Evolutionary conservation across 2,113 vertebrate species (phyloP).

Genomic region (Erinaceus europaeus): DNA sequence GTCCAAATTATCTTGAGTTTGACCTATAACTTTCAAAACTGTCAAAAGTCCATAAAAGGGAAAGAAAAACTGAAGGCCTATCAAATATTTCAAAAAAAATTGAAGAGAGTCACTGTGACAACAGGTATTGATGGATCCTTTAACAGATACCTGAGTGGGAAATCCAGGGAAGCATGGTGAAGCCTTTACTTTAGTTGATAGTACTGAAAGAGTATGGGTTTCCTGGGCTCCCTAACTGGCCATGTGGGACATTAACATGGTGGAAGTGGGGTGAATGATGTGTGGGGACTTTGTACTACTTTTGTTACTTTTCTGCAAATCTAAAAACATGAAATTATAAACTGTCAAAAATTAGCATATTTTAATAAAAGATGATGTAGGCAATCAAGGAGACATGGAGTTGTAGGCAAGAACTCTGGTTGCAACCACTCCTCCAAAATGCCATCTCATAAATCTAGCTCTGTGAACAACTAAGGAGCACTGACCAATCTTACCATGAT

Average conservation of each 20-base stretch:
- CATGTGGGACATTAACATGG: background rate
- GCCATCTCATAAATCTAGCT: background rate
- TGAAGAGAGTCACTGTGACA: background rate
- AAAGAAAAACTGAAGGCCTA: background rate
- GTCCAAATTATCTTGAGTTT: background rate
- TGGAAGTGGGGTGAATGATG: background rate
- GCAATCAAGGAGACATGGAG: background rate
- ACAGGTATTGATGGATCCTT: background rate
- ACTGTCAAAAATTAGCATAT: background rate
- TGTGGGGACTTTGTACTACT: too few species aligned
- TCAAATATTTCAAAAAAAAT: background rate
- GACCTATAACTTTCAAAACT: background rate
- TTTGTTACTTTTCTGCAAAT: background rate
- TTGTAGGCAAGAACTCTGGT: background rate
- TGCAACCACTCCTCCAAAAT: background rate
- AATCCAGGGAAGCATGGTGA: background rate
- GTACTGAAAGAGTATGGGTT: background rate
- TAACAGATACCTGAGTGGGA: background rate
- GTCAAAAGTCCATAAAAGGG: background rate
- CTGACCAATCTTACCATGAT: background rate
- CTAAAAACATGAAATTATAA: background rate
- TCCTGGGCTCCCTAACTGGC: background rate
- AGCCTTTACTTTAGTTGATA: background rate
- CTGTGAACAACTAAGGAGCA: background rate
- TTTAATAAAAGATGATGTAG: background rate